phyloP scores from a whole-genome alignment of 1,140 invertebrate genomes.

The Pogonognathellus flavescens region DNA sequence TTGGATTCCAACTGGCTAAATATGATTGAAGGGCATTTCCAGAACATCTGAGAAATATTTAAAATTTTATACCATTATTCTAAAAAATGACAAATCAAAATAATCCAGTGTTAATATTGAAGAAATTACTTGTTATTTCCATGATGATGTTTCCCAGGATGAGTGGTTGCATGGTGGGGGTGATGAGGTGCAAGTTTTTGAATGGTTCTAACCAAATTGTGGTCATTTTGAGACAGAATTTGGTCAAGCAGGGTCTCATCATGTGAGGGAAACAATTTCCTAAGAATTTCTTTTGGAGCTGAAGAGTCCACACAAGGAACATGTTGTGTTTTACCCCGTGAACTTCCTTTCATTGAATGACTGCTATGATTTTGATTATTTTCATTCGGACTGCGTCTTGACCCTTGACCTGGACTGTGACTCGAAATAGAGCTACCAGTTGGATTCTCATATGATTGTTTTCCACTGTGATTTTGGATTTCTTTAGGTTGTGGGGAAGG shows the following conservation, averaged over 20 bases:
- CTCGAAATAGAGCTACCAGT: conserved; percentile 4
- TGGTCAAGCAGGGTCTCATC: conserved; percentile 64
- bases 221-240: conserved; percentile 65
- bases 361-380: conserved; percentile 5
- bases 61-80: not conserved
- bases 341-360: conserved; percentile 7
- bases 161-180: not conserved
- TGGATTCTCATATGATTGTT: conserved; percentile 18
- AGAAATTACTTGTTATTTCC: conserved; percentile 55
- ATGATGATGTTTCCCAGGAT: not conserved
- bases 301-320: not conserved
- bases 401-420: not conserved
- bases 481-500: not conserved
- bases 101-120: not conserved
- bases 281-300: conserved; percentile 64
- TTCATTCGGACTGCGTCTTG: not conserved
- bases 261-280: conserved; percentile 65
- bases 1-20: conserved; percentile 64
- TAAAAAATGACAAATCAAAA: not conserved
- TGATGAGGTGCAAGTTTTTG: conserved; percentile 64
- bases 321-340: not conserved
- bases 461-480: not conserved
- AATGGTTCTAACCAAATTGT: conserved; percentile 67
- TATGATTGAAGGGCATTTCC: conserved; percentile 67
- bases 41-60: conserved; percentile 55